These are phyloP conservation scores for Argentina silus DNA, from an alignment of 2,797 vertebrate genomes.

Conservation along the genomic window DNA sequence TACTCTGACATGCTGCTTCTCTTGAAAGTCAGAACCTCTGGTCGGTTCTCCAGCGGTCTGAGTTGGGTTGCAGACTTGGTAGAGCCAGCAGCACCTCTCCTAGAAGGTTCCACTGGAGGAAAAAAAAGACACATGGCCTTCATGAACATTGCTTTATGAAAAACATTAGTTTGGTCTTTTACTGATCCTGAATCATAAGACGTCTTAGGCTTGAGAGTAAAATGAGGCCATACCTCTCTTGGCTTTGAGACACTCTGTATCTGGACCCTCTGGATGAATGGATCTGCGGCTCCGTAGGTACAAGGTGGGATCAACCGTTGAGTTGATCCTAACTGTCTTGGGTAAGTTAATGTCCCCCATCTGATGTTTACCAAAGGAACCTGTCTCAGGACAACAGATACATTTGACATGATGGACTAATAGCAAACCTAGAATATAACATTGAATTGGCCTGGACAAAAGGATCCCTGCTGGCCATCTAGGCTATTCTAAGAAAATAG, in stretches of 20 bases:
- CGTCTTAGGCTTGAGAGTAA: not conserved
- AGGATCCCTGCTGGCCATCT: not conserved
- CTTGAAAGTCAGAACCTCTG: not conserved
- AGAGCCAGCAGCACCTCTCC: slow-evolving; percentile 6
- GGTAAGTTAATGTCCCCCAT: slow-evolving; percentile 16
- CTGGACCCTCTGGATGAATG: not conserved
- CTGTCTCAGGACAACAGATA: slow-evolving; percentile 36
- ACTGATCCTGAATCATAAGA: not conserved
- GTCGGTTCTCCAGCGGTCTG: slow-evolving; percentile 16
- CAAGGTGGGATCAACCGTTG: slow-evolving; percentile 26
- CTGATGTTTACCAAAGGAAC: not conserved
- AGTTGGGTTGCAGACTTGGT: slow-evolving; percentile 12
- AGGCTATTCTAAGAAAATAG: not conserved
- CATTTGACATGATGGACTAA: not conserved
- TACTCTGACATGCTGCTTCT: slow-evolving; percentile 54
- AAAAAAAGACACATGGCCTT: slow-evolving; percentile 13
- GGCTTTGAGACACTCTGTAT: not conserved
- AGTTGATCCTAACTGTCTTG: not conserved
- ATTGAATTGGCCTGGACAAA: not conserved
- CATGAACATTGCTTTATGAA: not conserved
- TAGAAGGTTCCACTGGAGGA: slow-evolving; percentile 39
- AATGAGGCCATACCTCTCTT: slow-evolving; percentile 46
- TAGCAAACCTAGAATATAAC: not conserved
- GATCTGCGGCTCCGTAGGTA: slow-evolving; percentile 25
- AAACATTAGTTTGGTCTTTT: not conserved